Evolutionary conservation across 2,888 invertebrate species (phyloP), one percentile per base, ranked within the genome.

Genomic region (Boloria euphrosyne): DNA sequence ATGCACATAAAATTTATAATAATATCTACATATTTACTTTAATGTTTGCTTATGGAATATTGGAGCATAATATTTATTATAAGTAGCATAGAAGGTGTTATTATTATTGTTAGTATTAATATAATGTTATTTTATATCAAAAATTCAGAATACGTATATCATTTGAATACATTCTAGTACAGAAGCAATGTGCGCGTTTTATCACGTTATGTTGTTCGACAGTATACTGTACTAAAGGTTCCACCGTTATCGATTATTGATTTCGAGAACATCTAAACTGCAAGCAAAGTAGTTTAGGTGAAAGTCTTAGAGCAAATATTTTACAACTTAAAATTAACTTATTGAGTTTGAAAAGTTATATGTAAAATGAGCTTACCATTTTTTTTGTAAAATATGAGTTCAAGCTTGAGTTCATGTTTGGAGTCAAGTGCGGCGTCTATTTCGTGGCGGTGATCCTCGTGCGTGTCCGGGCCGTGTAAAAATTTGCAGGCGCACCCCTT

Each of bases 401-500:
- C 98, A 75, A 97, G 93, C 89, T 98, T 98, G 73, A 98, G 95
- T 89, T 98, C 98, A 78, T 95, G 95, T 88, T 98, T 98, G 76
- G 95, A 95, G 80, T 97, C 97, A 75, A 98, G 94, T 38, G 98
- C 96, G 75, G 96, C 95, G 88, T 98, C 97, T 82, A 98, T 98
- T 90, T 97, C 96, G 71, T 94, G 92, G 79, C 97, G 97, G 84
- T 98, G 97, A 74, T 97, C 97, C 17, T 97, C 97, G 68, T 95
- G 94, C 27, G 98, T 98, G 84, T 98, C 98, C 44, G 96, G 95
- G 3, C 98, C 98, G 84, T 97, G 97, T 18, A 98, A 95, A 89
- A 98, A 98, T 89, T 97, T 97, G 93, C 98, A 98, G 78, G 98
- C 97, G 92, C 98, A 98, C 73, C 97, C 97, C 86, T 98, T 98